Conservation (phyloP, 2,113 vertebrate species). For the Semnornis frantzii region DNA sequence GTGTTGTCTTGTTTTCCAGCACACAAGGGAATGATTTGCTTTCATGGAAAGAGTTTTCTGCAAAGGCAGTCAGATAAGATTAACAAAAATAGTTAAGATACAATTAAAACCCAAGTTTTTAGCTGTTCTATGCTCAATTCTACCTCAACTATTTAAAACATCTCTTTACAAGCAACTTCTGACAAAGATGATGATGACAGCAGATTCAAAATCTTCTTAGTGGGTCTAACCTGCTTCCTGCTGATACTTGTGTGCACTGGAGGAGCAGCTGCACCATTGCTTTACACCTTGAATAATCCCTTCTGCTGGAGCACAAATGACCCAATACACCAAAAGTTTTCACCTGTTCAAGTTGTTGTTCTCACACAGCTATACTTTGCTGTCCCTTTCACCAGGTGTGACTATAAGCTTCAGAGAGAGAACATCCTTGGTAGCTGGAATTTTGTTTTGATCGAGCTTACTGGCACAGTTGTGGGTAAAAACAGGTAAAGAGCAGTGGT, state of each 20-base stretch:
- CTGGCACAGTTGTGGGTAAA: not conserved
- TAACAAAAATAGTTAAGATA: not conserved
- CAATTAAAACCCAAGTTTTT: not conserved
- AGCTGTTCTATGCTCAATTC: not conserved
- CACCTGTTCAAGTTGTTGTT: not conserved
- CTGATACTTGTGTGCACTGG: accelerated
- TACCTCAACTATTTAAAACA: not conserved
- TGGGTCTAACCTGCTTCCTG: not conserved
- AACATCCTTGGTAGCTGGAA: not conserved
- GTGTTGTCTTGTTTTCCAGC: not conserved
- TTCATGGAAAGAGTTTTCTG: not conserved
- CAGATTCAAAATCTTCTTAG: not conserved
- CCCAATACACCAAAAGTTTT: not conserved
- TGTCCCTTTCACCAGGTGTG: not conserved
- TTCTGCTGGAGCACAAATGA: not conserved
- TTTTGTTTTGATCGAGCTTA: not conserved
- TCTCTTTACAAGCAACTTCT: not conserved
- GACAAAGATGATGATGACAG: not conserved
- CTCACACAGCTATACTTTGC: not conserved
- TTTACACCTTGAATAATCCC: not conserved
- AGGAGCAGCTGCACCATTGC: not conserved
- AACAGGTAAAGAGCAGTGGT: not conserved
- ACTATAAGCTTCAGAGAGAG: not conserved
- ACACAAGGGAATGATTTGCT: not conserved
- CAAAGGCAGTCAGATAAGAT: not conserved